These are phyloP conservation scores for Drosophila mayaguana DNA, from an alignment of 2,888 invertebrate genomes.

Conservation along the genomic window DNA sequence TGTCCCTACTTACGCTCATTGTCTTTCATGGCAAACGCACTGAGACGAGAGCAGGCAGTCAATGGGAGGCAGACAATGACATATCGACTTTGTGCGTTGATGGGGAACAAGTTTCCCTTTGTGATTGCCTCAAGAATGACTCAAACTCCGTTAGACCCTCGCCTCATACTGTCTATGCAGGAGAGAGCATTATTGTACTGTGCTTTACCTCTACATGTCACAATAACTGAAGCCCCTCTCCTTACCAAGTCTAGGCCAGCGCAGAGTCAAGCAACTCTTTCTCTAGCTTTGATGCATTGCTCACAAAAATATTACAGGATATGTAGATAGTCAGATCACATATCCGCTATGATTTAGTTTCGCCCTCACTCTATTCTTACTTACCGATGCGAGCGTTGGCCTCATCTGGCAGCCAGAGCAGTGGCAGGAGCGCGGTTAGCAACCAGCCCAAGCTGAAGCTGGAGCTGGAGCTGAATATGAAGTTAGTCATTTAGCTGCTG, in stretches of 20 bases:
- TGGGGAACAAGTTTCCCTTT: background rate
- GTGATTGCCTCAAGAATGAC: background rate
- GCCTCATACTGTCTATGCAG: too few species aligned
- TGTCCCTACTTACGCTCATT: background rate
- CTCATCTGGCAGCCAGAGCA: slow-evolving; percentile 75
- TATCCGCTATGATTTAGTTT: background rate
- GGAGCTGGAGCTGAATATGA: slow-evolving; percentile 35
- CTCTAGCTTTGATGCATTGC: background rate
- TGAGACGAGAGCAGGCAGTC: background rate
- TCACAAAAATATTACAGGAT: slow-evolving; percentile 26
- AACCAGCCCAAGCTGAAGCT: slow-evolving; percentile 53
- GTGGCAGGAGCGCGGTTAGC: slow-evolving; percentile 64
- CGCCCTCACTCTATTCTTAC: slow-evolving; percentile 49
- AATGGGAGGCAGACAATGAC: background rate
- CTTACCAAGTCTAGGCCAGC: background rate
- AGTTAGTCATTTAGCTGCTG: slow-evolving; percentile 63
- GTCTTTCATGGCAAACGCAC: background rate
- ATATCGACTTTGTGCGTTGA: slow-evolving; percentile 5
- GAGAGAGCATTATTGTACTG: background rate
- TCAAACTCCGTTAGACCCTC: background rate
- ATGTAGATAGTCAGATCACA: slow-evolving; percentile 11
- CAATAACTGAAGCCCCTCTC: background rate
- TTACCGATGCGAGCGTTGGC: slow-evolving; percentile 84
- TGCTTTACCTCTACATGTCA: too few species aligned
- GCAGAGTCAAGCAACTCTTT: background rate